Evolutionary conservation across 1,140 invertebrate genomes (phyloP), one percentile per base, ranked within the genome.

Genomic region (Venturia canescens): DNA sequence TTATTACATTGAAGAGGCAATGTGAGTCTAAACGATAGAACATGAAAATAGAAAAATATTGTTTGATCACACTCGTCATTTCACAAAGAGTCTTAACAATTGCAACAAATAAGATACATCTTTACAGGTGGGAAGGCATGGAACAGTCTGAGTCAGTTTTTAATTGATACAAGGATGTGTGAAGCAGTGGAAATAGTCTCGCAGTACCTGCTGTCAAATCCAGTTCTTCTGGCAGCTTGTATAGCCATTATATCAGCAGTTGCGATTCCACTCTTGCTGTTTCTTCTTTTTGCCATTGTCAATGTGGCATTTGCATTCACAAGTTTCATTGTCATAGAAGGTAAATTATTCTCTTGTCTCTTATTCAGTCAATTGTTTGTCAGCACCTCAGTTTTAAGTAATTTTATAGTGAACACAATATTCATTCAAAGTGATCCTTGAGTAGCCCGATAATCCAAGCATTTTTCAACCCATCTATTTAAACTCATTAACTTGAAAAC

Each of bases 251-350:
- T 78, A 11, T 74, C 75, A 34, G 53, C 69, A 21, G 50, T 83
- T 5, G 69, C 66, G 16, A 23, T 83, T 29, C 79, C 82, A 27
- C 27, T 83, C 3, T 48, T 83, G 18, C 38, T 83, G 7, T 83
- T 83, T 16, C 34, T 74, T 38, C 16, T 69, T 21, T 80, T 83
- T 44, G 79, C 82, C 3, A 38, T 80, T 15, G 78, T 78, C 15
- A 80, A 78, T 26, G 75, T 83, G 1, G 79, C 75, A 44, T 83
- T 80, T 69, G 79, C 79, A 48, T 78, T 83, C 34, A 80, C 79
- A 29, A 77, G 79, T 26, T 80, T 83, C 63, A 75, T 83, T 57
- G 26, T 83, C 18, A 71, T 83, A 16, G 67, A 80, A 78, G 79
- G 82, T 83, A 71, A 31, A 66, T 66, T 13, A n/a, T n/a, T n/a